Evolutionary conservation across 1,140 invertebrate genomes (phyloP).

Genomic region (Ctenoplectra terminalis): DNA sequence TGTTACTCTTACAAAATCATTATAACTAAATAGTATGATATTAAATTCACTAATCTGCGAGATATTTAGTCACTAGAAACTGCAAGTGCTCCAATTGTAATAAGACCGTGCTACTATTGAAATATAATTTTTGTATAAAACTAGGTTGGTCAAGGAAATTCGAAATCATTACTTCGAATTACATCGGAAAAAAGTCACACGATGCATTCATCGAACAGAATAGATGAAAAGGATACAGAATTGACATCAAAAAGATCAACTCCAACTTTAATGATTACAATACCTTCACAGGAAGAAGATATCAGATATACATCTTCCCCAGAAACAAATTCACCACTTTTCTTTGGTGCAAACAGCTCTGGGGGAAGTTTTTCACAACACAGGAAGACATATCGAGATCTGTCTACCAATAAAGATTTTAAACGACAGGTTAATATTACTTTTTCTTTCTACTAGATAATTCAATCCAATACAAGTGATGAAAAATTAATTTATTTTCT

Average conservation of each 20-base stretch:
- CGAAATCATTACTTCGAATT: slow-evolving; percentile 61
- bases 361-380: slow-evolving; percentile 54
- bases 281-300: slow-evolving; percentile 84
- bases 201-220: not conserved
- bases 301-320: slow-evolving; percentile 76
- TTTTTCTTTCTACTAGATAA: not conserved
- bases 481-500: not conserved
- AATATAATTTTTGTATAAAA: not conserved
- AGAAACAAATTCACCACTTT: slow-evolving; percentile 70
- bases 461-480: not conserved
- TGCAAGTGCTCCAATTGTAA: too few relatives aligned
- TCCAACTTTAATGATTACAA: slow-evolving; percentile 84
- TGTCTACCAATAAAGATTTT: slow-evolving; percentile 50
- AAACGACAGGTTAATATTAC: slow-evolving; percentile 70
- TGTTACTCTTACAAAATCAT: too few relatives aligned
- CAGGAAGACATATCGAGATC: slow-evolving; percentile 54
- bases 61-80: too few relatives aligned
- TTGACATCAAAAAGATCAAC: slow-evolving; percentile 70
- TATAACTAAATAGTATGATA: too few relatives aligned
- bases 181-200: slow-evolving; percentile 42
- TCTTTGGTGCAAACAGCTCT: slow-evolving; percentile 52
- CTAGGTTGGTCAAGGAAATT: slow-evolving; percentile 42
- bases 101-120: too few relatives aligned
- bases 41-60: too few relatives aligned
- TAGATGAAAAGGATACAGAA: slow-evolving; percentile 11